phyloP scores from a whole-genome alignment of 2,797 vertebrate genomes.

The Aphelocoma californica region DNA sequence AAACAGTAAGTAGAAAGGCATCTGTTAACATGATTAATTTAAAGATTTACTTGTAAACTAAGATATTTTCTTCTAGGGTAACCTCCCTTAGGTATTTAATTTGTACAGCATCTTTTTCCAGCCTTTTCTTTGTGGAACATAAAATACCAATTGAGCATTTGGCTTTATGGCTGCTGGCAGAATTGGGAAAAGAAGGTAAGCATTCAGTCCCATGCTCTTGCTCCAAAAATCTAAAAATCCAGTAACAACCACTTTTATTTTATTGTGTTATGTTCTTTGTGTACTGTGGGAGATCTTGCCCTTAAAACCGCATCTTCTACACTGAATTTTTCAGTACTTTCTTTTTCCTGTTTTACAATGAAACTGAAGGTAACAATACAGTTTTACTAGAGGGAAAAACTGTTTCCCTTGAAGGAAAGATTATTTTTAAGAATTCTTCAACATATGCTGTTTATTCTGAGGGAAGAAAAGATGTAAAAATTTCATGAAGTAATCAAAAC shows the following conservation, averaged over 20 bases:
- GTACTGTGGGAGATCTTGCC: background rate
- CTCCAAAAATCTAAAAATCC: constrained; percentile 45
- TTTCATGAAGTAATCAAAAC: background rate
- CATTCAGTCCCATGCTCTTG: constrained; percentile 15
- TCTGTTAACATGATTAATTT: background rate
- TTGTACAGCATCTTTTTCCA: constrained; percentile 24
- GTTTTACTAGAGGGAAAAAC: background rate
- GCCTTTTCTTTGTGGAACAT: background rate
- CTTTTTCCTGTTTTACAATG: background rate
- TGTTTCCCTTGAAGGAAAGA: background rate
- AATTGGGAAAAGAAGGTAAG: constrained; percentile 42
- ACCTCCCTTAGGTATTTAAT: constrained; percentile 52
- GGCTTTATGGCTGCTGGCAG: constrained; percentile 45
- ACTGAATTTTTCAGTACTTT: background rate
- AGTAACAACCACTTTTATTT: background rate
- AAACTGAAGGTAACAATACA: background rate
- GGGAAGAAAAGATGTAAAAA: background rate
- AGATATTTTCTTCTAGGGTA: constrained; percentile 35
- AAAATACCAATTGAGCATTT: constrained; percentile 20
- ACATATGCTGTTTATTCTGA: background rate
- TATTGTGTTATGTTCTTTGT: background rate
- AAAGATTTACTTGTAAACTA: constrained; percentile 14
- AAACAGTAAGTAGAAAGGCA: background rate
- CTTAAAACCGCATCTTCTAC: background rate
- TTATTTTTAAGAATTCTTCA: background rate